Percentiles rank a stretch among this genome's conserved stretches.
Evolutionary conservation across 2,797 vertebrate genomes (phyloP).

Genomic region (Danio tinwini): DNA sequence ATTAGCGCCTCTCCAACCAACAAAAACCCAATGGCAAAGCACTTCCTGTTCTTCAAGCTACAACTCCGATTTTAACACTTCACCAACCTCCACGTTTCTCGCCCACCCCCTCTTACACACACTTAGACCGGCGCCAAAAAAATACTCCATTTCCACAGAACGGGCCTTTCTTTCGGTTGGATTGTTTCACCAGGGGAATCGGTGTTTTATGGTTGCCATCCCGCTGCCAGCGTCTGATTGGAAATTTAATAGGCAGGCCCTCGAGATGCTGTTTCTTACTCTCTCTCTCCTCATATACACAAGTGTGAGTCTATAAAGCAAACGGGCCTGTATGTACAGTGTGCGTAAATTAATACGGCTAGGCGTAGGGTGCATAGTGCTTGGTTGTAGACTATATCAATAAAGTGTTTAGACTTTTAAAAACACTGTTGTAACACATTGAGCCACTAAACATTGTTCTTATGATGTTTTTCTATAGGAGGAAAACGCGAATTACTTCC

Average conservation of each 20-base stretch:
- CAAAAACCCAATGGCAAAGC: slow-evolving; percentile 33
- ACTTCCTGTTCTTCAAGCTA: slow-evolving; percentile 47
- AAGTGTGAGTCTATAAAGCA: slow-evolving; percentile 44
- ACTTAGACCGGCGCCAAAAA: slow-evolving; percentile 46
- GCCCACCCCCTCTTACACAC: slow-evolving; percentile 5
- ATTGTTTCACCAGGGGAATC: slow-evolving; percentile 55
- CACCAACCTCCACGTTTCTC: slow-evolving; percentile 21
- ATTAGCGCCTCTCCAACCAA: slow-evolving; percentile 24
- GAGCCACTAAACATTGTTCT: no score
- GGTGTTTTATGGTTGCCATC: slow-evolving; percentile 62
- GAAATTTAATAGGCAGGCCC: slow-evolving; percentile 61
- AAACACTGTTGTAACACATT: no score
- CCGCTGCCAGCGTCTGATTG: slow-evolving; percentile 57
- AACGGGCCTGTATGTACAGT: slow-evolving; percentile 22
- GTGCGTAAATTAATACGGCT: slow-evolving; percentile 49
- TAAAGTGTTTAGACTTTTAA: no score
- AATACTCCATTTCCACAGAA: slow-evolving; percentile 48
- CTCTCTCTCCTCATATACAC: slow-evolving; percentile 48
- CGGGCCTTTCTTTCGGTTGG: slow-evolving; percentile 47
- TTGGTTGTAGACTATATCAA: no score
- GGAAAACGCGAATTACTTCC: no score
- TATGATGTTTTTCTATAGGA: no score
- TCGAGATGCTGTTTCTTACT: slow-evolving; percentile 38
- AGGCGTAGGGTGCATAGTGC: slow-evolving; percentile 5
- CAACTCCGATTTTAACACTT: slow-evolving; percentile 45